A percentile compares a stretch with the other conserved stretches of the same genome.
These are phyloP conservation scores for Fulica atra DNA, from an alignment of 2,113 vertebrate species.

Conservation along the genomic window DNA sequence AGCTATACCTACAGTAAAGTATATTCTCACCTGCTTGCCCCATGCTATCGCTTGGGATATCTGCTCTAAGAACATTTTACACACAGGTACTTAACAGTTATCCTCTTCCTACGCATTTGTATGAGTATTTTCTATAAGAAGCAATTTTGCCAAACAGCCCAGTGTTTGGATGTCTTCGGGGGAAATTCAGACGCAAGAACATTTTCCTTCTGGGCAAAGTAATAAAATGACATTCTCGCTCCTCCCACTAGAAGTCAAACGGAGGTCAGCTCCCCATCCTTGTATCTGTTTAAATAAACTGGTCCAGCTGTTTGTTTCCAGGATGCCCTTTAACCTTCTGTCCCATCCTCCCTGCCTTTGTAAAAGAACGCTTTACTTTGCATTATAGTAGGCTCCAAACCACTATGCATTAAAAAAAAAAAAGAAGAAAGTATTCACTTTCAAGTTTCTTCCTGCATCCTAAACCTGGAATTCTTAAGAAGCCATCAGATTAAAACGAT, in stretches of 20 bases:
- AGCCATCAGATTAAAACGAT: conserved; percentile 32
- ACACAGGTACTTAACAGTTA: conserved; percentile 48
- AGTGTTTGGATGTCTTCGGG: conserved; percentile 73
- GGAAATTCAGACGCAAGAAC: conserved; percentile 78
- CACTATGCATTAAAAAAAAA: conserved; percentile 61
- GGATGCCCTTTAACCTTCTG: conserved; percentile 85
- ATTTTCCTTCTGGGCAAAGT: conserved; percentile 84
- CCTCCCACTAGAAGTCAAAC: conserved; percentile 83
- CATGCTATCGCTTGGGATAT: not conserved
- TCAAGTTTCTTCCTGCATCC: conserved; percentile 52
- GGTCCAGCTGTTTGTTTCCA: conserved; percentile 86
- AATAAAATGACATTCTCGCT: conserved; percentile 87
- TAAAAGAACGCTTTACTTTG: conserved; percentile 79
- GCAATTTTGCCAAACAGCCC: conserved; percentile 61
- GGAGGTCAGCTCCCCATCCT: conserved; percentile 83
- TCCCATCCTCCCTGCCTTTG: conserved; percentile 78
- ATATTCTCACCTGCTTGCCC: not conserved
- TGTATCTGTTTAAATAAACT: conserved; percentile 91
- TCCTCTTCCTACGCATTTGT: not conserved
- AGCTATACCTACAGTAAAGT: not conserved
- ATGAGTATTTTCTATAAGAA: conserved; percentile 56
- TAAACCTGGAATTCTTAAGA: conserved; percentile 39
- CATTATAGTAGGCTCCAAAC: conserved; percentile 71
- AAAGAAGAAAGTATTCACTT: conserved; percentile 45
- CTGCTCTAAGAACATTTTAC: conserved; percentile 19